Evolutionary conservation across 2,797 vertebrate species (phyloP).

Genomic region (Lutjanus campechanus): DNA sequence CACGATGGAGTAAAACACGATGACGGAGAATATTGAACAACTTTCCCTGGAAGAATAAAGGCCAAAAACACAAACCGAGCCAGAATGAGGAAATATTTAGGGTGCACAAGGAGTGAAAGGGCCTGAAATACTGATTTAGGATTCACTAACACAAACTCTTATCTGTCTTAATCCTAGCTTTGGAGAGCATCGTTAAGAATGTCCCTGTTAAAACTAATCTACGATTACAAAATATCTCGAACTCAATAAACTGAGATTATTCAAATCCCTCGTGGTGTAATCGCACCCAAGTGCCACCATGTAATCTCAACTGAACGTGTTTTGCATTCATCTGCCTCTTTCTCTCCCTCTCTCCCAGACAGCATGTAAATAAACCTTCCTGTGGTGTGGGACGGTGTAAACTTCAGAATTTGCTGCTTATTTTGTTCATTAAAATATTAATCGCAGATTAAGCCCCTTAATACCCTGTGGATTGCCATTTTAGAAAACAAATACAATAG

Average conservation of each 20-base stretch:
- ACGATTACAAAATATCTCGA: conserved; percentile 81
- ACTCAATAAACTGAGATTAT: conserved; percentile 83
- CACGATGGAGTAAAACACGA: not conserved
- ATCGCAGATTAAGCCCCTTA: conserved; percentile 86
- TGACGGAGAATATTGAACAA: not conserved
- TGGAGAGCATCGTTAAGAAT: conserved; percentile 61
- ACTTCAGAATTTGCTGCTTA: conserved; percentile 75
- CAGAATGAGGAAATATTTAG: not conserved
- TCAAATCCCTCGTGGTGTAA: conserved; percentile 81
- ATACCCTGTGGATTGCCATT: conserved; percentile 84
- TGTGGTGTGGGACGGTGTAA: conserved; percentile 73
- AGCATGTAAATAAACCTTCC: conserved; percentile 75
- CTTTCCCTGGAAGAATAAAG: conserved; percentile 6
- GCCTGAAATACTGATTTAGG: conserved; percentile 43
- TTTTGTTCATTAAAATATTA: conserved; percentile 89
- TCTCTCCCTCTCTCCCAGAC: conserved; percentile 56
- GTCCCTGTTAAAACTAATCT: conserved; percentile 79
- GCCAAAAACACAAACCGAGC: not conserved
- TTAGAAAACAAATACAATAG: conserved; percentile 86
- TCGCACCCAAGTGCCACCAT: conserved; percentile 73
- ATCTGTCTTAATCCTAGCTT: conserved; percentile 70
- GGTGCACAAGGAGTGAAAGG: conserved; percentile 41
- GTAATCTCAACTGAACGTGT: conserved; percentile 78
- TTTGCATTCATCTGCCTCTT: conserved; percentile 67
- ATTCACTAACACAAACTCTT: conserved; percentile 59